Conservation (phyloP, 2,113 vertebrate species). For the Bostrychus sinensis region DNA sequence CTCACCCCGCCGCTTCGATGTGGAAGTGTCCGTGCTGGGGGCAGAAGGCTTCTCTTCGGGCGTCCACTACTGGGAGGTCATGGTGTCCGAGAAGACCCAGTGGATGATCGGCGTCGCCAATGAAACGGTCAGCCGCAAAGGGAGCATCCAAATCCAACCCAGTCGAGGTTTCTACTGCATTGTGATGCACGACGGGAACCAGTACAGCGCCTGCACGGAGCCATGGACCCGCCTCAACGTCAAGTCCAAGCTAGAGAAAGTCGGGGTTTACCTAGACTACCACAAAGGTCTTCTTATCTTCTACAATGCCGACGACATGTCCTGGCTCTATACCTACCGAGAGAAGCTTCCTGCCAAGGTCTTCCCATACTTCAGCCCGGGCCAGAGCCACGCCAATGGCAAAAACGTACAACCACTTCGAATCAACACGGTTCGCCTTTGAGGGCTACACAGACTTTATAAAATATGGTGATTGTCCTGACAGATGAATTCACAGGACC, state of each 20-base stretch:
- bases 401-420: slow-evolving; percentile 96
- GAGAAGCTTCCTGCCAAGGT: slow-evolving; percentile 91
- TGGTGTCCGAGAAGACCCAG: slow-evolving; percentile 97
- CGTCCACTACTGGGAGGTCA: slow-evolving; percentile 98
- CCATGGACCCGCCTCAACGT: slow-evolving; percentile 98
- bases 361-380: slow-evolving; percentile 95
- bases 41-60: slow-evolving; percentile 87
- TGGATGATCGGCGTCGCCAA: slow-evolving; percentile 98
- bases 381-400: slow-evolving; percentile 97
- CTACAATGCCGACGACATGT: slow-evolving; percentile 98
- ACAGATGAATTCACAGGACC: slow-evolving; percentile 16
- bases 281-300: slow-evolving; percentile 95
- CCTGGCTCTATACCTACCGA: slow-evolving; percentile 97
- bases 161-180: slow-evolving; percentile 97
- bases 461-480: slow-evolving; percentile 1
- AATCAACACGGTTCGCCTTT: slow-evolving; percentile 96
- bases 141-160: slow-evolving; percentile 97
- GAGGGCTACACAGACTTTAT: slow-evolving; percentile 24
- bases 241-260: slow-evolving; percentile 95
- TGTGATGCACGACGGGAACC: slow-evolving; percentile 98
- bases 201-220: slow-evolving; percentile 98
- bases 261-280: slow-evolving; percentile 97
- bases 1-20: slow-evolving; percentile 94
- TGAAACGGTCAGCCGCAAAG: slow-evolving; percentile 92
- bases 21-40: slow-evolving; percentile 96